phyloP scores from a whole-genome alignment of 2,113 vertebrate species.

The Phalacrocorax aristotelis region DNA sequence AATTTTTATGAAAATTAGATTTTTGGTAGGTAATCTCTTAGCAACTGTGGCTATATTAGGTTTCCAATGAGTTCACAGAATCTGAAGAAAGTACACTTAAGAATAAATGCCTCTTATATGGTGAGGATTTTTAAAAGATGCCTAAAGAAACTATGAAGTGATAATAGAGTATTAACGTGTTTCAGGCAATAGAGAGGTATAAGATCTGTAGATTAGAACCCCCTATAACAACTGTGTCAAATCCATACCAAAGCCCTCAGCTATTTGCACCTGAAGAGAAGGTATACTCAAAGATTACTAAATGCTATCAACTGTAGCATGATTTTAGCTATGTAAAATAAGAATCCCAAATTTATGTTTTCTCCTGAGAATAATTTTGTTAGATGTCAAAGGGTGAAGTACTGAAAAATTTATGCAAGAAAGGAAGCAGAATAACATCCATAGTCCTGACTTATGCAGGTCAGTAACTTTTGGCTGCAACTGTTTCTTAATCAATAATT shows the following conservation, averaged over 20 bases:
- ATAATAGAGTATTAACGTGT: background rate
- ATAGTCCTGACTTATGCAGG: background rate
- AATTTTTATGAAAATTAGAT: background rate
- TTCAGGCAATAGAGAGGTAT: background rate
- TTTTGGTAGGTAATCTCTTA: background rate
- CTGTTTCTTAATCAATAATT: background rate
- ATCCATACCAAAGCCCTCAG: background rate
- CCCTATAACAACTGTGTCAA: background rate
- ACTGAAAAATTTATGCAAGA: background rate
- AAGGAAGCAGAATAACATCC: fast-evolving
- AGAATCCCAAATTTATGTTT: background rate
- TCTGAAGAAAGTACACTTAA: background rate
- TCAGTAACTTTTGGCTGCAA: background rate
- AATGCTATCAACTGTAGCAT: background rate
- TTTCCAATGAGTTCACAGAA: background rate
- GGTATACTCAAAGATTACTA: background rate
- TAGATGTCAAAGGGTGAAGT: background rate
- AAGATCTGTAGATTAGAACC: background rate
- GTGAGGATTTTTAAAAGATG: background rate
- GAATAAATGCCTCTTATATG: background rate
- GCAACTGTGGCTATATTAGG: background rate
- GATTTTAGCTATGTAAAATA: background rate
- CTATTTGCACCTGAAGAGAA: background rate
- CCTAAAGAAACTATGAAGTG: background rate
- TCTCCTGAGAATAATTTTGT: background rate